Evolutionary conservation across 2,888 invertebrate genomes (phyloP), one percentile per base, ranked within the genome.

Genomic region (Druceiella hillmani): DNA sequence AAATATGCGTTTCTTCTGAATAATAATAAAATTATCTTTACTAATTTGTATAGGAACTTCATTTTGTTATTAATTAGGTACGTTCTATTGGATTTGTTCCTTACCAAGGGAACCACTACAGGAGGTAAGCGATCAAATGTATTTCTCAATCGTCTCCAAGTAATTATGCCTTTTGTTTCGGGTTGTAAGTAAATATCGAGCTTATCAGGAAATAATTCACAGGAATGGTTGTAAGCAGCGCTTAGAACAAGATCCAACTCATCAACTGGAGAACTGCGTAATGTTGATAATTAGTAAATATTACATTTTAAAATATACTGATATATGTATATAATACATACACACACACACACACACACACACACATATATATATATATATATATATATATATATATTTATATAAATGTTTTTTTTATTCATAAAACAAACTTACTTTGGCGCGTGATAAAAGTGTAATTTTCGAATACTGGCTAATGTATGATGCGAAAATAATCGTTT

Each of bases 91-190:
- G n/a, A n/a, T n/a, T n/a, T 31, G 12, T 13, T 22, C 31, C 65
- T 58, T 50, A 67, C 67, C 52, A 74, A 40, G n/a, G 75, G 72
- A 55, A 77, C 62, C 2, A 59, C 53, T 11, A 62, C 53, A 2
- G 61, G 56, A 26, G 70, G 64, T 39, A 55, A 52, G 50, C 71
- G 58, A 52, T 76, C 74, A 15, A 57, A 54, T 0, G 78, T 77
- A 50, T 87, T 87, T 33, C 80, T 67, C 6, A 86, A 57, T 17
- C 81, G 69, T 6, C 85, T 73, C 76, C 83, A 83, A 0, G 82
- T 83, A 17, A 70, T 66, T 20, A 65, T 63, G 3, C 78, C 79
- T 27, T 75, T 54, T 0, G 86, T 80, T 55, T 87, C 86, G 0
- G 77, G 74, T 55, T 87, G 87, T 41, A 84, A 54, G 45, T 75